phyloP scores from a whole-genome alignment of 2,113 vertebrate genomes.

The Triplophysa rosa region DNA sequence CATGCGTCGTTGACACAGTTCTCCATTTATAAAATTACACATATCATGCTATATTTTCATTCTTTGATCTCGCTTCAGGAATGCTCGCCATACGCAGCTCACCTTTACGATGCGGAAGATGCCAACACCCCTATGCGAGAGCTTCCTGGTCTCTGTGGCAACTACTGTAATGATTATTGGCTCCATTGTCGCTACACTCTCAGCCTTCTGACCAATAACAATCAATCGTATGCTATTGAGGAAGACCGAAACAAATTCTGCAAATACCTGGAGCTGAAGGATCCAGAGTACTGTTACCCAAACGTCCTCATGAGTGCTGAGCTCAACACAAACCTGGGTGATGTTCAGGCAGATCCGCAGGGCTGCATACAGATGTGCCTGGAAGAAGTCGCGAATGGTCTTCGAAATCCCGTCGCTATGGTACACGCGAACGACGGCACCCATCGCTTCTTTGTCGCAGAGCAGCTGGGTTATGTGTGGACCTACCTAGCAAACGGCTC shows the following conservation, averaged over 20 bases:
- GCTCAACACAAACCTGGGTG: constrained; percentile 75
- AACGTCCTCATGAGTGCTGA: constrained; percentile 71
- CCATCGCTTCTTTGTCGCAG: constrained; percentile 81
- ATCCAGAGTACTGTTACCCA: constrained; percentile 81
- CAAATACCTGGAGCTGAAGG: constrained; percentile 73
- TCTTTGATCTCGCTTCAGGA: constrained; percentile 62
- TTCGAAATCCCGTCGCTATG: constrained; percentile 82
- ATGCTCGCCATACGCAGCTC: constrained; percentile 81
- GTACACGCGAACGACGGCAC: constrained; percentile 78
- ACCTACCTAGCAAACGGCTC: constrained; percentile 77
- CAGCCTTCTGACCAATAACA: constrained; percentile 71
- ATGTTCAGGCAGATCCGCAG: constrained; percentile 65
- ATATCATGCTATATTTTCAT: not conserved
- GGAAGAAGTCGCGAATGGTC: constrained; percentile 77
- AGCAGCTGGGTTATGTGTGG: constrained; percentile 82
- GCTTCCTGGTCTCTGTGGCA: constrained; percentile 76
- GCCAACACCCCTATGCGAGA: constrained; percentile 76
- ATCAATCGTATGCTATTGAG: constrained; percentile 66
- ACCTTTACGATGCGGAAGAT: constrained; percentile 81
- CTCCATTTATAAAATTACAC: not conserved
- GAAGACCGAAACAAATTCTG: constrained; percentile 73
- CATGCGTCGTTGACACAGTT: no score
- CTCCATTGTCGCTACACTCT: constrained; percentile 75
- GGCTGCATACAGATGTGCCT: constrained; percentile 81
- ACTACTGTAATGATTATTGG: constrained; percentile 78